Base-by-base conservation (phyloP, 1,140 invertebrate genomes). In the Luehdorfia chinensis region DNA sequence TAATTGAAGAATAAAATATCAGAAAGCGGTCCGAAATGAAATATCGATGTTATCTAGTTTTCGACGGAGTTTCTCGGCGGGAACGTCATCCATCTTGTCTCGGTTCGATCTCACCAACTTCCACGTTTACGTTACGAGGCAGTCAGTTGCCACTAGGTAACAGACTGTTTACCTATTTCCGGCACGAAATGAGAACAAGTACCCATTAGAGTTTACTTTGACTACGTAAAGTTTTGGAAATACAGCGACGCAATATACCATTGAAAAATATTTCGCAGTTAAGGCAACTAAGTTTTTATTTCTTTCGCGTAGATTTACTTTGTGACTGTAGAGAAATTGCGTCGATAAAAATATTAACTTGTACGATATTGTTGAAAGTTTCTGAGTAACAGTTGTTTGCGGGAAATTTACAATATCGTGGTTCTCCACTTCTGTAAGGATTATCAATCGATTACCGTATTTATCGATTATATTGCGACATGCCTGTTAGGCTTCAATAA, bases 181-280 rank as follows among this genome's bases (percentile, higher is more conserved):
- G 8, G 8, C 25, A 14, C 39, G 4, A 30, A 43, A 43, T 14
- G 23, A 28, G 23, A 30, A 7, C 39, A 16, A 43, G 15, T 43
- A 18, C 9, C 21, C 37, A 28, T 43, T 43, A 30, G 28, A 8
- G 39, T 43, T 43, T 11, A 28, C 39, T 43, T 43, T 43, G 39
- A 43, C 25, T 43, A 15, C 39, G 25, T n/a, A 43, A 43, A 43
- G 25, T 43, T 41, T n/a, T 43, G n/a, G 37, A 41, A 41, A 41
- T 28, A 41, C 23, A 23, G 28, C 28, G 21, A 39, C 12, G 36
- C 19, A 43, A 43, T 43, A 43, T 30, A 14, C 27, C 14, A 43
- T 43, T 30, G 39, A 30, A 43, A 27, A 30, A 30, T 43, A 14
- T 43, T 43, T 15, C 25, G 4, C 28, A 43, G 14, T 43, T 43